Conservation (phyloP, 30 jellyfish, hydroid and myxozoan genomes). For the Haliclystus octoradiatus region DNA sequence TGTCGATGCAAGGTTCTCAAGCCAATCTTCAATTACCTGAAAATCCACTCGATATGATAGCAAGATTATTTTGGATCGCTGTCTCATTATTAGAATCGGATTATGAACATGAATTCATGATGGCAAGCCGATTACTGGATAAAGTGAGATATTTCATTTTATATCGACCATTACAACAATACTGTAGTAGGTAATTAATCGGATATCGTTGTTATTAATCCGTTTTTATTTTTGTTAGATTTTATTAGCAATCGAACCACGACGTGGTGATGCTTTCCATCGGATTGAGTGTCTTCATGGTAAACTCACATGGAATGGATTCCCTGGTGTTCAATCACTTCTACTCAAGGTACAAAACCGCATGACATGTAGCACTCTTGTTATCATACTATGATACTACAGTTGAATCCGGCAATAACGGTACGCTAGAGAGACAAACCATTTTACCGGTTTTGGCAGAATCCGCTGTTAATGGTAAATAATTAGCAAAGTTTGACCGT, state of each 20-base stretch:
- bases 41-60: constrained; percentile 89
- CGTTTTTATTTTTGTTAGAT: no score
- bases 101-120: constrained; percentile 79
- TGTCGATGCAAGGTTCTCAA: not conserved
- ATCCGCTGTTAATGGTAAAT: no score
- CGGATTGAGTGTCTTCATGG: constrained; percentile 64
- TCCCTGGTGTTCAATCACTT: constrained; percentile 90
- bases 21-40: constrained; percentile 70
- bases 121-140: constrained; percentile 76
- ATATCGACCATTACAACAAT: no score
- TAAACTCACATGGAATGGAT: constrained; percentile 68
- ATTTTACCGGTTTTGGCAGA: no score
- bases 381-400: no score
- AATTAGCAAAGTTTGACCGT: no score
- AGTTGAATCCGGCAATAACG: no score
- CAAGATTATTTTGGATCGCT: constrained; percentile 94
- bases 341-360: constrained; percentile 71
- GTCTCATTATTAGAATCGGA: constrained; percentile 90
- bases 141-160: constrained; percentile 25
- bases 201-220: not conserved
- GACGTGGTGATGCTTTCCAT: constrained; percentile 46
- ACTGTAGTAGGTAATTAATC: not conserved
- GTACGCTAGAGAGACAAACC: no score
- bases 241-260: constrained; percentile 47
- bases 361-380: no score